These are phyloP conservation scores for Cyclophora punctaria DNA, from an alignment of 2,888 invertebrate genomes.

Conservation along the genomic window DNA sequence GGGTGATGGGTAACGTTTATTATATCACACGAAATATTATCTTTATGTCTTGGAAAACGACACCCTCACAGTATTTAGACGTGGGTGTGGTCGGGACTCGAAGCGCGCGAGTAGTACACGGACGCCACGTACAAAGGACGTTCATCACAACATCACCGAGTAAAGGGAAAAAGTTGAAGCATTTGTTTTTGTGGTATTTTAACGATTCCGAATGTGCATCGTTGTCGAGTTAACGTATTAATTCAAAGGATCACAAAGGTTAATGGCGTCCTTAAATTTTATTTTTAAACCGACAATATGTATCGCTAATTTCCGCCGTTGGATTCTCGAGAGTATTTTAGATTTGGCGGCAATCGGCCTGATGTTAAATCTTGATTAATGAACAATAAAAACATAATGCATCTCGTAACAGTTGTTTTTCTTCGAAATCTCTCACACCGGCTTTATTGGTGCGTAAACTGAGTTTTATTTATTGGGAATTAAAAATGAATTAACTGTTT, in stretches of 20 bases:
- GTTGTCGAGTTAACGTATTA: slow-evolving; percentile 48
- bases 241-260: slow-evolving; percentile 59
- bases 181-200: slow-evolving; percentile 54
- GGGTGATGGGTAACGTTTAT: slow-evolving; percentile 26
- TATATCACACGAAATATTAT: slow-evolving; percentile 31
- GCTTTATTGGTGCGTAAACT: slow-evolving; percentile 57
- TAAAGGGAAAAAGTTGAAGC: slow-evolving; percentile 33
- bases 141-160: slow-evolving; percentile 22
- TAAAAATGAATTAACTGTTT: slow-evolving; percentile 39
- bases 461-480: slow-evolving; percentile 55
- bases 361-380: slow-evolving; percentile 48
- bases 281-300: slow-evolving; percentile 64
- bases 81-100: slow-evolving; percentile 11
- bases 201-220: slow-evolving; percentile 48
- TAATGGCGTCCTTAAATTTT: slow-evolving; percentile 64
- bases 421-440: slow-evolving; percentile 29
- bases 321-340: slow-evolving; percentile 40
- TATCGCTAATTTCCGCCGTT: slow-evolving; percentile 18
- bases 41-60: slow-evolving; percentile 25
- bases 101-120: slow-evolving; percentile 16
- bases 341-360: slow-evolving; percentile 34
- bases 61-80: slow-evolving; percentile 21
- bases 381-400: slow-evolving; percentile 51
- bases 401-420: slow-evolving; percentile 43
- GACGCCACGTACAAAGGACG: slow-evolving; percentile 14